Percentiles rank a stretch among this genome's conserved stretches.
Evolutionary conservation across 2,113 vertebrate species (phyloP).

Genomic region (Morone saxatilis): DNA sequence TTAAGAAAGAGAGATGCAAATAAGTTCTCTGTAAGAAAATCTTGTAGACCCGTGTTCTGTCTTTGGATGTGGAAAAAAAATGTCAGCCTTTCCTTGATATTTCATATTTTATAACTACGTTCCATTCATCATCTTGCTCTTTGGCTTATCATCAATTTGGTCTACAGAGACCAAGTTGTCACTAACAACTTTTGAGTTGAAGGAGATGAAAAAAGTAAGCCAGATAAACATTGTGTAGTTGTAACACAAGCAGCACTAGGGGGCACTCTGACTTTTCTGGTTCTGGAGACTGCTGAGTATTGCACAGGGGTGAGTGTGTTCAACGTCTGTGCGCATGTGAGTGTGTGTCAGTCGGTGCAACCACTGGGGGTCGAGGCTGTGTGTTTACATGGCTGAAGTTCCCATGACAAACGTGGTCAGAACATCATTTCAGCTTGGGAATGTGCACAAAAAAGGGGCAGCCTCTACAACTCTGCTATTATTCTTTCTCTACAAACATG

Average conservation of each 20-base stretch:
- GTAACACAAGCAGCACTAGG: constrained; percentile 69
- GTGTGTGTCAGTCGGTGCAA: constrained; percentile 39
- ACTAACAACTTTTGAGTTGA: constrained; percentile 43
- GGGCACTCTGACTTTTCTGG: constrained; percentile 75
- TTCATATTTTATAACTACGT: constrained; percentile 49
- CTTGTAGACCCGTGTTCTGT: constrained; percentile 13
- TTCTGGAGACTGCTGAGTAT: constrained; percentile 20
- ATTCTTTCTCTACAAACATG: constrained; percentile 87
- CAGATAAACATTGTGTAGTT: constrained; percentile 25
- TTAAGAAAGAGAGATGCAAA: constrained; percentile 26
- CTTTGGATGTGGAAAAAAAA: constrained; percentile 21
- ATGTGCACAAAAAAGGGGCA: constrained; percentile 77
- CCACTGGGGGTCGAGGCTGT: constrained; percentile 58
- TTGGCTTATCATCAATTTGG: constrained; percentile 54
- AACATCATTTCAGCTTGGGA: constrained; percentile 88
- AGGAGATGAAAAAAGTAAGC: constrained; percentile 44
- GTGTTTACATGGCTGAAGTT: constrained; percentile 90
- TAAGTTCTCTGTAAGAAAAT: constrained; percentile 5
- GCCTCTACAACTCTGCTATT: constrained; percentile 82
- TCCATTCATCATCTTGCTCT: constrained; percentile 52
- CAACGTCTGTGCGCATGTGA: background rate
- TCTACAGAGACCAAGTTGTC: constrained; percentile 56
- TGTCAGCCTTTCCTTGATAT: constrained; percentile 46
- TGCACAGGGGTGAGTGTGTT: constrained; percentile 27
- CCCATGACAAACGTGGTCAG: constrained; percentile 92